Conservation (phyloP, 2,888 invertebrate species). For the Trissolcus brochymenae region DNA sequence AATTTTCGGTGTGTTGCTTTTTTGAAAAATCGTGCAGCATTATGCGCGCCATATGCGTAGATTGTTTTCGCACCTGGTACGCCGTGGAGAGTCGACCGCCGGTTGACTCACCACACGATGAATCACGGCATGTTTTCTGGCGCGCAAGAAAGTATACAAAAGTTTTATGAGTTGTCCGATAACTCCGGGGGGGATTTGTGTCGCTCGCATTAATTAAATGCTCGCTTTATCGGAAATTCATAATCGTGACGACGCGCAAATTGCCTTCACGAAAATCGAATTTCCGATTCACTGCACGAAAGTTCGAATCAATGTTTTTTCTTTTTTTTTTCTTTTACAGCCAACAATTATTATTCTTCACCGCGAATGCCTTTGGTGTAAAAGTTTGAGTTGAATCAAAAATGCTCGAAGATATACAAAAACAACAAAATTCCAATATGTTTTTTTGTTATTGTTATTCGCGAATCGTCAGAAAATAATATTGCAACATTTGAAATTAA, state of each 20-base stretch:
- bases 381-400: no score
- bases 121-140: constrained; percentile 26
- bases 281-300: constrained; percentile 6
- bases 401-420: no score
- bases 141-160: constrained; percentile 1
- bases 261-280: constrained; percentile 8
- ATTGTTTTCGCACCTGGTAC: constrained; percentile 51
- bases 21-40: constrained; percentile 42
- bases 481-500: no score
- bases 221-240: constrained; percentile 16
- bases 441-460: no score
- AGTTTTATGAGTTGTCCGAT: constrained; percentile 4
- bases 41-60: constrained; percentile 49
- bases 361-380: no score
- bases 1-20: constrained; percentile 18
- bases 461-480: no score
- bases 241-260: constrained; percentile 12
- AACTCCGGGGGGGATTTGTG: constrained; percentile 6
- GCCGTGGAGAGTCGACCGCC: constrained; percentile 25
- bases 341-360: no score
- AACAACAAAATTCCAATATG: no score
- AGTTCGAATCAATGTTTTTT: no score
- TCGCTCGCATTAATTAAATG: constrained; percentile 28
- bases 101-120: constrained; percentile 52
- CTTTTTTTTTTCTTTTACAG: no score